phyloP scores from a whole-genome alignment of 1,140 invertebrate genomes.

The Pygmarrhopalites habei region DNA sequence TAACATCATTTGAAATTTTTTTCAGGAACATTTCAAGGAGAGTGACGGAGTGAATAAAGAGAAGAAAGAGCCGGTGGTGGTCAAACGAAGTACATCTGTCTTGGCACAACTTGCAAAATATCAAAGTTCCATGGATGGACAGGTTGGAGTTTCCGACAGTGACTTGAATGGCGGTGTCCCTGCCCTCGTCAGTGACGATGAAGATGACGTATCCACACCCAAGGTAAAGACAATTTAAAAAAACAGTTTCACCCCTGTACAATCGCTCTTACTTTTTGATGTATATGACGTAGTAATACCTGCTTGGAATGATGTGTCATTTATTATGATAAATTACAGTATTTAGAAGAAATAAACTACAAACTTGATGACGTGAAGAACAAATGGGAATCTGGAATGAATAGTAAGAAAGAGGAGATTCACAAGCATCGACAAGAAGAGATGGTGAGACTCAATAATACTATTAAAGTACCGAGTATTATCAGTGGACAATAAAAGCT shows the following conservation, averaged over 20 bases:
- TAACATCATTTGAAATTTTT: no score
- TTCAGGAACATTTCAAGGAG: conserved; percentile 47
- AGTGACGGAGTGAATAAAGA: not conserved
- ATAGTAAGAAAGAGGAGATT: conserved; percentile 20
- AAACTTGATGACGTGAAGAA: conserved; percentile 26
- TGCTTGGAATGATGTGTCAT: no score
- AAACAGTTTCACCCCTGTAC: no score
- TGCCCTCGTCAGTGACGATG: not conserved
- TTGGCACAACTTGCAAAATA: conserved; percentile 34
- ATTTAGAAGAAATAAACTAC: conserved; percentile 1
- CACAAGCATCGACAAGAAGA: conserved; percentile 53
- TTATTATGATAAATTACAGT: no score
- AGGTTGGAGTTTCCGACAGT: conserved; percentile 66
- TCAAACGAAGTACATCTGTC: conserved; percentile 18
- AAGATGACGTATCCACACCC: conserved; percentile 6
- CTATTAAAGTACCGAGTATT: no score
- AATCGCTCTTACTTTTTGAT: no score
- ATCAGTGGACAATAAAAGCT: no score
- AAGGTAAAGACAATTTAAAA: no score
- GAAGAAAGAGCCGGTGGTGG: not conserved
- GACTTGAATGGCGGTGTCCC: conserved; percentile 54
- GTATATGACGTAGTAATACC: no score
- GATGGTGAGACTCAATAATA: conserved; percentile 45
- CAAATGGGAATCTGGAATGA: conserved; percentile 29
- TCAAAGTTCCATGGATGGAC: conserved; percentile 47